Percentiles rank a stretch among this genome's conserved stretches.
Evolutionary conservation across 2,797 vertebrate genomes (phyloP).

Genomic region (Dicrostonyx torquatus): DNA sequence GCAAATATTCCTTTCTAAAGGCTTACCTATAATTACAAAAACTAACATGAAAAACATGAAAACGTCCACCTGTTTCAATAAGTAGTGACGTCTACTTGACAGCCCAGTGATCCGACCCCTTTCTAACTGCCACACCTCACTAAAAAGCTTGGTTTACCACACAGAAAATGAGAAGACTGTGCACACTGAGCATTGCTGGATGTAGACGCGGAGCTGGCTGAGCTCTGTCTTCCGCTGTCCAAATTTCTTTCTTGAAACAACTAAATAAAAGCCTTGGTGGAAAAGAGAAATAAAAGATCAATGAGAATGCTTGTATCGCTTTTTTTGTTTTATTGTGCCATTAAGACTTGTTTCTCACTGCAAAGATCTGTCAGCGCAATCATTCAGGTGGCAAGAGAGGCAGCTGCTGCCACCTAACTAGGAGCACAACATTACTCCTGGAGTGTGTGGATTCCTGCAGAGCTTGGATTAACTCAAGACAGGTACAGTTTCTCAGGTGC

Average conservation of each 20-base stretch:
- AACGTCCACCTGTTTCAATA: conserved; percentile 11
- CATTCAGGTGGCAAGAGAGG: conserved; percentile 42
- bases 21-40: background rate
- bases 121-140: background rate
- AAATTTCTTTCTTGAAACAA: background rate
- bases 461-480: conserved; percentile 50
- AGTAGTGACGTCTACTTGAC: conserved; percentile 1
- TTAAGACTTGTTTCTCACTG: conserved; percentile 65
- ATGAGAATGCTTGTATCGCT: background rate
- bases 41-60: background rate
- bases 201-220: conserved; percentile 41
- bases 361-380: conserved; percentile 67
- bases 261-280: background rate
- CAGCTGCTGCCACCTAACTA: conserved; percentile 63
- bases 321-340: conserved; percentile 33
- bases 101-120: conserved; percentile 1
- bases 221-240: background rate
- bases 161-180: background rate
- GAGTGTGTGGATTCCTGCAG: background rate
- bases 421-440: conserved; percentile 30
- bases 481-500: conserved; percentile 15
- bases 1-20: background rate
- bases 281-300: background rate
- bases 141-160: conserved; percentile 21
- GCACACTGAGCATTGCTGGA: background rate